Evolutionary conservation across 2,888 invertebrate genomes (phyloP).

Genomic region (Melanotus villosus): DNA sequence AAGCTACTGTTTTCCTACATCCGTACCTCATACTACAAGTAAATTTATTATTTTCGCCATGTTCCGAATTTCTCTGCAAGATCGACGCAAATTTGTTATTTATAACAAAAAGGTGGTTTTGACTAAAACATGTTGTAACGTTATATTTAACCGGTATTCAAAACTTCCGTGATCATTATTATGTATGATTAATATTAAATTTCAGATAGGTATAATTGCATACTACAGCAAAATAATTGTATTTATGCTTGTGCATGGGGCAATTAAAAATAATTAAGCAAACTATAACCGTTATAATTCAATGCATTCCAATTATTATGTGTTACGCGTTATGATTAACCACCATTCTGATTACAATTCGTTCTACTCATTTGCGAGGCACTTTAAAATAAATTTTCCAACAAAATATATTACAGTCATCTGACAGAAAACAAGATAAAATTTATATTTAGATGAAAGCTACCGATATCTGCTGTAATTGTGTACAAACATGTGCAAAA

Average conservation of each 20-base stretch:
- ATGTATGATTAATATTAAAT: neutral
- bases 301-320: constrained; percentile 39
- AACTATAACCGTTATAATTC: constrained; percentile 40
- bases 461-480: constrained; percentile 16
- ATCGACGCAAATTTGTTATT: no score
- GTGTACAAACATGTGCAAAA: constrained; percentile 20
- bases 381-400: constrained; percentile 30
- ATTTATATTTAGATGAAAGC: constrained; percentile 26
- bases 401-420: constrained; percentile 24
- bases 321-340: constrained; percentile 36
- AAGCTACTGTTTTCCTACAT: neutral
- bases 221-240: constrained; percentile 28
- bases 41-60: no score
- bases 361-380: constrained; percentile 37
- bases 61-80: no score
- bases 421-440: constrained; percentile 16
- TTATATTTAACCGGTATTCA: no score
- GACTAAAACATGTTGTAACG: no score
- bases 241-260: constrained; percentile 5
- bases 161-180: neutral
- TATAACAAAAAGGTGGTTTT: no score
- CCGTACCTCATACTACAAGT: neutral
- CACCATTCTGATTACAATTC: constrained; percentile 39
- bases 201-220: constrained; percentile 20
- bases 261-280: constrained; percentile 39